Conservation (phyloP, 2,888 invertebrate genomes). For the Stictocephala bisonia region DNA sequence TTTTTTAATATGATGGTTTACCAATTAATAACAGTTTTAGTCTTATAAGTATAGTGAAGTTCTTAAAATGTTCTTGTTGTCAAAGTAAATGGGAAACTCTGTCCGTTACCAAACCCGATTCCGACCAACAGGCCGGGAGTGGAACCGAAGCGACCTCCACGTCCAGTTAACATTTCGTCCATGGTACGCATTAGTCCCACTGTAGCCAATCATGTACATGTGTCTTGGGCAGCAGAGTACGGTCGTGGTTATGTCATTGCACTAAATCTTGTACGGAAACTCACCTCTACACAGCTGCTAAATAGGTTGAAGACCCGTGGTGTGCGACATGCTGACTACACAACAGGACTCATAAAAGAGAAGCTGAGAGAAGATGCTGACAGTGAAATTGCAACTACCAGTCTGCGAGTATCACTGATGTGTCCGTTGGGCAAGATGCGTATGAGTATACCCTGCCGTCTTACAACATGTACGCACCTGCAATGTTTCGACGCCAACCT, state of each 20-base stretch:
- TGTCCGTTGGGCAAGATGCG: slow-evolving; percentile 95
- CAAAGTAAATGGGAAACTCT: no score
- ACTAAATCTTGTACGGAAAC: slow-evolving; percentile 87
- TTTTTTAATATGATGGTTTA: no score
- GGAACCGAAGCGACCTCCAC: slow-evolving; percentile 94
- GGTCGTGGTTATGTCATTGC: slow-evolving; percentile 84
- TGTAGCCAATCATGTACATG: slow-evolving; percentile 84
- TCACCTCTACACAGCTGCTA: slow-evolving; percentile 85
- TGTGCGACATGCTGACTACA: slow-evolving; percentile 89
- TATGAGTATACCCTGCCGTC: slow-evolving; percentile 89
- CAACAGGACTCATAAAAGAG: slow-evolving; percentile 90
- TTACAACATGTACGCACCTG: slow-evolving; percentile 93
- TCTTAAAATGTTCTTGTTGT: no score
- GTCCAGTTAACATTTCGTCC: slow-evolving; percentile 95
- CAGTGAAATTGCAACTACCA: slow-evolving; percentile 96
- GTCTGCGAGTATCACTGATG: slow-evolving; percentile 90
- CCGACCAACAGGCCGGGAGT: slow-evolving; percentile 97
- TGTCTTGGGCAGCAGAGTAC: slow-evolving; percentile 93
- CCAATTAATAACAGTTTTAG: no score
- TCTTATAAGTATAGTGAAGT: no score
- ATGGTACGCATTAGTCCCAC: slow-evolving; percentile 87
- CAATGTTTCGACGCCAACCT: slow-evolving; percentile 98
- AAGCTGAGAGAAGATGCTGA: slow-evolving; percentile 93
- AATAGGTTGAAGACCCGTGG: slow-evolving; percentile 86
- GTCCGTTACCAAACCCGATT: slow-evolving; percentile 89